These are phyloP conservation scores for Lycaena phlaeas DNA, from an alignment of 2,888 invertebrate genomes.

Conservation along the genomic window DNA sequence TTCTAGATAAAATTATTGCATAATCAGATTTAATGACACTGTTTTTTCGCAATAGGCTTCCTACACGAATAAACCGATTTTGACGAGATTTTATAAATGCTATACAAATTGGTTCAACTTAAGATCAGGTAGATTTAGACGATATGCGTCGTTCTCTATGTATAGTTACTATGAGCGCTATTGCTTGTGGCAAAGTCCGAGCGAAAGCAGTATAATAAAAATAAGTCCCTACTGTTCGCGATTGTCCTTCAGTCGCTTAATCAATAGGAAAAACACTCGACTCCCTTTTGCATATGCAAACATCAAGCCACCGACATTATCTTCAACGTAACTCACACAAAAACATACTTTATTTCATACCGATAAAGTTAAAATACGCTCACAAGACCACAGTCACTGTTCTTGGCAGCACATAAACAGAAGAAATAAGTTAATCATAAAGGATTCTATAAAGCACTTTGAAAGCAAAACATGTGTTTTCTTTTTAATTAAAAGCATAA, in stretches of 20 bases:
- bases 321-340: conserved; percentile 13
- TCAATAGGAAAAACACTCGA: conserved; percentile 63
- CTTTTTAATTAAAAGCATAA: conserved; percentile 7
- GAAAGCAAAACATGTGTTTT: conserved; percentile 8
- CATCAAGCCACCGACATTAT: conserved; percentile 41
- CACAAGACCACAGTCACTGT: conserved; percentile 10
- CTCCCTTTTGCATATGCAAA: conserved; percentile 64
- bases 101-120: no score
- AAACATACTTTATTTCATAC: conserved; percentile 4
- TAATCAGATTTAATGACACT: no score
- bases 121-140: no score
- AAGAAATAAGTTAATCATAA: conserved; percentile 13
- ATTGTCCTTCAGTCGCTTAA: conserved; percentile 43
- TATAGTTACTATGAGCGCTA: no score
- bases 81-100: no score
- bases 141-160: no score
- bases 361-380: conserved; percentile 4
- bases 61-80: no score
- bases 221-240: no score
- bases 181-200: no score
- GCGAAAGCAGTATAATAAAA: no score
- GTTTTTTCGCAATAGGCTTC: no score
- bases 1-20: no score
- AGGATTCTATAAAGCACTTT: conserved; percentile 3
- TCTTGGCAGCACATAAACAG: conserved; percentile 16